Percentiles rank a stretch among this genome's conserved stretches.
phyloP scores from a whole-genome alignment of 2,113 vertebrate genomes.

The Percopsis transmontana region DNA sequence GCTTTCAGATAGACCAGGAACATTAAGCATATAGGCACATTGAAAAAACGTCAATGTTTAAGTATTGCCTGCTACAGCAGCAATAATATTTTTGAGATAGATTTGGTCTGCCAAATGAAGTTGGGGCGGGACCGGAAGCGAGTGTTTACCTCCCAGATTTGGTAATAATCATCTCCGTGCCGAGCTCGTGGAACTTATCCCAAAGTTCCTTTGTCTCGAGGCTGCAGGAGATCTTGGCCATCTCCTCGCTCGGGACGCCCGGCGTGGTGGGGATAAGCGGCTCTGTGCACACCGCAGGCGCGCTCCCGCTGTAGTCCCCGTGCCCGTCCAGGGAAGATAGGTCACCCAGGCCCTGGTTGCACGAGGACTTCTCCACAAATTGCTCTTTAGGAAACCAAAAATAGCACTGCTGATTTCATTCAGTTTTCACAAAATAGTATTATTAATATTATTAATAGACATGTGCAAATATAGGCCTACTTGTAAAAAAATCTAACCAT shows the following conservation, averaged over 20 bases:
- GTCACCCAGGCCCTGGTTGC: conserved; percentile 84
- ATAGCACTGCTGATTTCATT: not conserved
- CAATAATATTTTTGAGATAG: no score
- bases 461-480: not conserved
- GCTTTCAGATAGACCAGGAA: not conserved
- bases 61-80: not conserved
- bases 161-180: conserved; percentile 99
- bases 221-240: conserved; percentile 96
- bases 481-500: no score
- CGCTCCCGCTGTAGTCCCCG: conserved; percentile 81
- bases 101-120: not conserved
- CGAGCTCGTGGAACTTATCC: conserved; percentile 98
- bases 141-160: conserved; percentile 91
- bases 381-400: conserved; percentile 79
- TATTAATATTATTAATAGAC: not conserved
- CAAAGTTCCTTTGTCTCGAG: conserved; percentile 98
- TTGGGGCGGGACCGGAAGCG: not conserved
- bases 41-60: not conserved
- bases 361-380: conserved; percentile 96
- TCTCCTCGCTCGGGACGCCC: conserved; percentile 92
- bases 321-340: conserved; percentile 85
- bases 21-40: not conserved
- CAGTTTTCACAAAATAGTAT: not conserved
- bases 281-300: conserved; percentile 87
- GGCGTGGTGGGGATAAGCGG: conserved; percentile 94